These are phyloP conservation scores for Ditylenchus weischeri DNA, from an alignment of 2,888 invertebrate species.

Conservation along the genomic window DNA sequence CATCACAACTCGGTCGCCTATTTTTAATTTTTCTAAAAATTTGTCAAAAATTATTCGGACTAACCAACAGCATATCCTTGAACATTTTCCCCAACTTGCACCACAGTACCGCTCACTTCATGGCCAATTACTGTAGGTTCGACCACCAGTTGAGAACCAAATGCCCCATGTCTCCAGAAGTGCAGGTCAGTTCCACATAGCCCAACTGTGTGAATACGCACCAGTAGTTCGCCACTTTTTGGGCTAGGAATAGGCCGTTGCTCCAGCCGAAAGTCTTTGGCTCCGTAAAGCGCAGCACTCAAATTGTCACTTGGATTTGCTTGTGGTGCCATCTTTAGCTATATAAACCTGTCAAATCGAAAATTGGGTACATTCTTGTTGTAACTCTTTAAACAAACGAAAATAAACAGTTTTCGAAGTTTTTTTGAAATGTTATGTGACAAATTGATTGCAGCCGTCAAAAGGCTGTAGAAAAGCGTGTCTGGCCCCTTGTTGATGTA, in stretches of 20 bases:
- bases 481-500: too few relatives aligned
- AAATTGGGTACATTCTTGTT: too few relatives aligned
- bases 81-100: background rate
- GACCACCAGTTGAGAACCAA: too few relatives aligned
- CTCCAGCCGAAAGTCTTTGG: conserved; percentile 1
- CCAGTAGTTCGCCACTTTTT: background rate
- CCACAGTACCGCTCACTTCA: conserved; percentile 7
- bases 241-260: background rate
- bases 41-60: background rate
- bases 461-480: too few relatives aligned
- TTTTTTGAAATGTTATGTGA: too few relatives aligned
- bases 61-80: background rate
- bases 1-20: conserved; percentile 9
- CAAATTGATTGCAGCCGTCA: too few relatives aligned
- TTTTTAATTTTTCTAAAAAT: too few relatives aligned
- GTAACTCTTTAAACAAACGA: too few relatives aligned
- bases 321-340: too few relatives aligned
- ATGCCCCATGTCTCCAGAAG: background rate
- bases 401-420: too few relatives aligned
- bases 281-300: conserved; percentile 5
- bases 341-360: too few relatives aligned
- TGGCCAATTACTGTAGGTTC: background rate
- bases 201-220: conserved; percentile 3
- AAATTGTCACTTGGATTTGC: too few relatives aligned
- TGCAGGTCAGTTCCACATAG: background rate